Percentiles rank a stretch among this genome's conserved stretches.
Evolutionary conservation across 2,113 vertebrate genomes (phyloP).

Genomic region (Gallinago paraguaiae): DNA sequence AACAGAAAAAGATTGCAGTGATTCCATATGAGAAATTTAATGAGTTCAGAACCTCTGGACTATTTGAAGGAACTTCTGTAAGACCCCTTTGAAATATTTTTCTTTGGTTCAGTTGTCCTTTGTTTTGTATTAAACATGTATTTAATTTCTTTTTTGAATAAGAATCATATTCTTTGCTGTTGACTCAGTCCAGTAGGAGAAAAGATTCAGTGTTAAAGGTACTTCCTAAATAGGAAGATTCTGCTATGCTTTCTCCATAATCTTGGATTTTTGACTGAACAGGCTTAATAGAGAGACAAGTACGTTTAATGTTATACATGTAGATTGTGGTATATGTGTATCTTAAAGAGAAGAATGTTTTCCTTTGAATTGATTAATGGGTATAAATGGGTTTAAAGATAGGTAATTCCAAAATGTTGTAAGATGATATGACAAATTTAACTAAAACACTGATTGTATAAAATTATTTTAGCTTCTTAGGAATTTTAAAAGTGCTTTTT

Average conservation of each 20-base stretch:
- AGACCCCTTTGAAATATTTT: neutral
- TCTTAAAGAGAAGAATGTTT: neutral
- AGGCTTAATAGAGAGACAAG: neutral
- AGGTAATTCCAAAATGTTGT: neutral
- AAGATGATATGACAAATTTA: neutral
- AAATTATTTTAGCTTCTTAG: neutral
- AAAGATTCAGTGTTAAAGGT: neutral
- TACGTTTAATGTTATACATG: neutral
- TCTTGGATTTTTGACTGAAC: neutral
- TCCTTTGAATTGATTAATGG: neutral
- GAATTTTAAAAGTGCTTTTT: neutral
- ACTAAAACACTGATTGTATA: neutral
- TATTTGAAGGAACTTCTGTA: neutral
- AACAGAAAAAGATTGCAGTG: neutral
- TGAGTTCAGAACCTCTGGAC: neutral
- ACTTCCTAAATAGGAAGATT: neutral
- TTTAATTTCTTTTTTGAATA: neutral
- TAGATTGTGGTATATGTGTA: neutral
- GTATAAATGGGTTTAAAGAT: neutral
- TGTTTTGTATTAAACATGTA: neutral
- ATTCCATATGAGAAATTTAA: neutral
- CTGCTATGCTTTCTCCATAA: neutral
- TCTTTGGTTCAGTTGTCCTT: neutral
- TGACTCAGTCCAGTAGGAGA: neutral
- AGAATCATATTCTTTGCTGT: neutral